Evolutionary conservation across 2,797 vertebrate genomes (phyloP).

Genomic region (Chelon auratus): DNA sequence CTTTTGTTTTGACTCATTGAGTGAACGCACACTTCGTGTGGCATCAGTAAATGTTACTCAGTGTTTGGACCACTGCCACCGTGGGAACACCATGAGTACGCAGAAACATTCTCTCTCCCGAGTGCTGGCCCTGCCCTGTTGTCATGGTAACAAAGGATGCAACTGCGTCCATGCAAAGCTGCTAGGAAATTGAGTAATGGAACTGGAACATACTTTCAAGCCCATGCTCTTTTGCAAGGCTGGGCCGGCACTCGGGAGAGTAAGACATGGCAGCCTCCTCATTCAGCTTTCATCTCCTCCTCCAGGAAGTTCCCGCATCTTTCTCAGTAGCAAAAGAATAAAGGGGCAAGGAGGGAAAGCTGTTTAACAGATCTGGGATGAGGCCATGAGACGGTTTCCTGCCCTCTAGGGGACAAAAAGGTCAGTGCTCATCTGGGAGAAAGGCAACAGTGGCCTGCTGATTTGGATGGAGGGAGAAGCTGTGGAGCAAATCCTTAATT

Average conservation of each 20-base stretch:
- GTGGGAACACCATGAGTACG: background rate
- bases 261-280: slow-evolving; percentile 26
- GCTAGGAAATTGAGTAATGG: slow-evolving; percentile 54
- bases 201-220: slow-evolving; percentile 55
- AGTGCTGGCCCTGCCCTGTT: slow-evolving; percentile 39
- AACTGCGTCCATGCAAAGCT: slow-evolving; percentile 60
- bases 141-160: slow-evolving; percentile 45
- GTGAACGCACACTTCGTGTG: slow-evolving; percentile 53
- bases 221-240: slow-evolving; percentile 39
- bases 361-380: slow-evolving; percentile 7
- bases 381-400: slow-evolving; percentile 35
- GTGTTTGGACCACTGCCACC: slow-evolving; percentile 39
- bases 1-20: slow-evolving; percentile 45
- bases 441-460: slow-evolving; percentile 49
- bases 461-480: slow-evolving; percentile 35
- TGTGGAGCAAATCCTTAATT: slow-evolving; percentile 23
- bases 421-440: slow-evolving; percentile 66
- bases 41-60: slow-evolving; percentile 44
- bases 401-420: slow-evolving; percentile 67
- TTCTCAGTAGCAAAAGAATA: slow-evolving; percentile 12
- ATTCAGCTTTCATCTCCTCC: slow-evolving; percentile 21
- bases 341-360: slow-evolving; percentile 16
- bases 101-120: slow-evolving; percentile 15
- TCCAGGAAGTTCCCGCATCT: slow-evolving; percentile 30
- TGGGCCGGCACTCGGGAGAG: slow-evolving; percentile 39